Evolutionary conservation across 2,113 vertebrate genomes (phyloP).

Genomic region (Cavia porcellus): DNA sequence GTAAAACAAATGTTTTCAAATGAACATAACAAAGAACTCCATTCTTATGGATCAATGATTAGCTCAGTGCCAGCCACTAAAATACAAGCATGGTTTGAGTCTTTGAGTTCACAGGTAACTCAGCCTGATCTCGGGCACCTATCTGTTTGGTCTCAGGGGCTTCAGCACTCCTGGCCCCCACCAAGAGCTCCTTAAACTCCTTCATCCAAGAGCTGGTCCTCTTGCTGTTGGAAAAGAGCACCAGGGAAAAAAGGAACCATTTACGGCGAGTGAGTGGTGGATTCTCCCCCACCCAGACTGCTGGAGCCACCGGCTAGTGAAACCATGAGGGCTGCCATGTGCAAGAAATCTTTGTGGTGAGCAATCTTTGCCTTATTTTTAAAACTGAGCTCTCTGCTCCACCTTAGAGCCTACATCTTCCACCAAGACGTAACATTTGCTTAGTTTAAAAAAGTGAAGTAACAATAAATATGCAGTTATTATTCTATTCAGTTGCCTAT

Average conservation of each 20-base stretch:
- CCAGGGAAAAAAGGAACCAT: background rate
- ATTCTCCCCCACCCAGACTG: background rate
- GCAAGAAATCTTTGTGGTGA: background rate
- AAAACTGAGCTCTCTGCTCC: background rate
- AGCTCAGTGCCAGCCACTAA: background rate
- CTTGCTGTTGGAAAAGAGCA: background rate
- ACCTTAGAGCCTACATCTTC: background rate
- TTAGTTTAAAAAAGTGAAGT: slow-evolving; percentile 55
- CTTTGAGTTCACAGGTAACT: background rate
- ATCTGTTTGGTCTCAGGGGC: background rate
- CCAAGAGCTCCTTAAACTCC: background rate
- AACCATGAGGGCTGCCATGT: background rate
- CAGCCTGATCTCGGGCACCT: background rate
- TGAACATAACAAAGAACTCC: background rate
- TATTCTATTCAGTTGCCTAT: slow-evolving; percentile 33
- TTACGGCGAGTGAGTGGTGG: background rate
- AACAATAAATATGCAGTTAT: slow-evolving; percentile 43
- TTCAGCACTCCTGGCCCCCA: background rate
- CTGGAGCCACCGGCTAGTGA: background rate
- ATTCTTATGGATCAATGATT: background rate
- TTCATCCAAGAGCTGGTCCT: background rate
- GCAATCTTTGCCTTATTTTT: background rate
- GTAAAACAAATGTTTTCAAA: slow-evolving; percentile 28
- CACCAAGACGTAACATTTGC: slow-evolving; percentile 32
- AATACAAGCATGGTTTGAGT: background rate